Base-by-base conservation (phyloP, 2,888 invertebrate species). In the Andrena flavipes region DNA sequence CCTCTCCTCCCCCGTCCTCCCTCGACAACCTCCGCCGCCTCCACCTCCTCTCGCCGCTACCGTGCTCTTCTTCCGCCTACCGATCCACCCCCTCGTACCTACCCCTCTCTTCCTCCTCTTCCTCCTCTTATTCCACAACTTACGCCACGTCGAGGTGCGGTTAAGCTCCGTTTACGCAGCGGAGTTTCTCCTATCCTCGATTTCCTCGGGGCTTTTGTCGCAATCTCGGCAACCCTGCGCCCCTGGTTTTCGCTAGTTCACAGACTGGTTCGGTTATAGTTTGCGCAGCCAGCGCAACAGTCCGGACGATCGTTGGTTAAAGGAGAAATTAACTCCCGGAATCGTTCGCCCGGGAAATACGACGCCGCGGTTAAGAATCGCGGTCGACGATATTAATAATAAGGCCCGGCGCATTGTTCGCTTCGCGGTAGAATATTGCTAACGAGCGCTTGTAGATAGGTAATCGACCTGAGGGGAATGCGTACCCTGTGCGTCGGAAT, bases 91-190 rank as follows among this genome's bases (percentile, higher is more conserved):
- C 2, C 1, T 13, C 26, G 26, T 2, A 1, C 16, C 63, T 26
- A 0, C 20, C 13, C 20, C 51, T 56, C 35, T 33, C 79, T 30
- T 8, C 35, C 8, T 54, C 48, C 60, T 51, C 76, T 74, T 42
- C 71, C 29, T 49, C 48, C 70, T 62, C 76, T 74, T 42, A 59
- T 71, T 68, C 63, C 65, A 67, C 65, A 65, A 74, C 62, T 71
- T 64, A 74, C 64, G 74, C 62, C 68, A 73, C 74, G 77, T 67
- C 77, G 81, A 81, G 79, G 82, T 88, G 87, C 88, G 90, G 90
- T 90, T 92, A 92, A 92, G 89, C 91, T 90, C 89, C 92, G 92
- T 92, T 92, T 91, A 90, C 90, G 90, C 88, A 86, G 89, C 90
- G 87, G 90, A 91, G 88, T 92, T 92, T 90, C 90, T 84, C 89